Evolutionary conservation across 2,113 vertebrate species (phyloP).

Genomic region (Octodon degus): DNA sequence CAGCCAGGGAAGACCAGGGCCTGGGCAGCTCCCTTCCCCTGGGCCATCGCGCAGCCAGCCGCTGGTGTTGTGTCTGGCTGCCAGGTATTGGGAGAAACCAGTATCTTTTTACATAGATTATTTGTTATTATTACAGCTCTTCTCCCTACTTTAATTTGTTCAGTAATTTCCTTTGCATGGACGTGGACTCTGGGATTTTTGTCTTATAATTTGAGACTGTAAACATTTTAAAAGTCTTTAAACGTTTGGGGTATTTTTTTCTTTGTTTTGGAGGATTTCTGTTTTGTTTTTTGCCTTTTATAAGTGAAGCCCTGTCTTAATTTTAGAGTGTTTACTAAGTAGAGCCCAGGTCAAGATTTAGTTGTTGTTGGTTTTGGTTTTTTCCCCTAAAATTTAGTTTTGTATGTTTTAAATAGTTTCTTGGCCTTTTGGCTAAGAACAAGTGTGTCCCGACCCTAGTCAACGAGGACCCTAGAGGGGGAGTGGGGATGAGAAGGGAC

Average conservation of each 20-base stretch:
- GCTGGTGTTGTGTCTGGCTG: no score
- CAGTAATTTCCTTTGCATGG: background rate
- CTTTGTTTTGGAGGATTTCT: background rate
- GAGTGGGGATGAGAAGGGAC: no score
- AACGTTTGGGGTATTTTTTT: background rate
- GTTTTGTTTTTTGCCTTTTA: background rate
- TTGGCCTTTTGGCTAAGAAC: no score
- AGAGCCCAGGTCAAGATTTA: background rate
- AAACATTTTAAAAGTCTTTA: background rate
- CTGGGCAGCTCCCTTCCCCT: background rate
- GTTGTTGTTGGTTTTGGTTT: background rate
- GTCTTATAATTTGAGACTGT: background rate
- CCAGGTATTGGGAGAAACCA: background rate
- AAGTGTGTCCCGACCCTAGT: no score
- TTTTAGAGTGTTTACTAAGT: background rate
- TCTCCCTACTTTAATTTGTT: background rate
- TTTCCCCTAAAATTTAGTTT: background rate
- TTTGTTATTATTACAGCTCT: background rate
- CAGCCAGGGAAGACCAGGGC: no score
- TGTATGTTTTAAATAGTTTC: background rate
- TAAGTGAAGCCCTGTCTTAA: background rate
- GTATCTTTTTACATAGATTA: background rate
- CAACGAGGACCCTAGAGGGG: no score
- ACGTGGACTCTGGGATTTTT: background rate
- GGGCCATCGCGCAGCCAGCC: no score